A percentile compares a stretch with the other conserved stretches of the same genome.
phyloP scores from a whole-genome alignment of 2,113 vertebrate genomes.

The Lethenteron reissneri region DNA sequence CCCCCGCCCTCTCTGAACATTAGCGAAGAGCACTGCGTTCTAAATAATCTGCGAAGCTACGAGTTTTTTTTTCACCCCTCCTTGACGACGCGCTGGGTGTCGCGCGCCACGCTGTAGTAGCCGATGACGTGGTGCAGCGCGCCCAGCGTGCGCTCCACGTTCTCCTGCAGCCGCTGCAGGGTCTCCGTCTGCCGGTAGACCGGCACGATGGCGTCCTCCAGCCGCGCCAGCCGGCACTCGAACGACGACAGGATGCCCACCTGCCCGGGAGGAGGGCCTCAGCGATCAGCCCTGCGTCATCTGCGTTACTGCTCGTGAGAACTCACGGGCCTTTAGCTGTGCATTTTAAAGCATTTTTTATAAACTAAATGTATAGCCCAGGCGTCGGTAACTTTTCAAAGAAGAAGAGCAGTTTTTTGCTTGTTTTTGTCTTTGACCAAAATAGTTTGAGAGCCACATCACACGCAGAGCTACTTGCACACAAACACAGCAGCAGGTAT shows the following conservation, averaged over 20 bases:
- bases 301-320: not conserved
- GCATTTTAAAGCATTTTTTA: not conserved
- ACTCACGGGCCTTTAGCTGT: not conserved
- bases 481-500: no score
- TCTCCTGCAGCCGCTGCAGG: constrained; percentile 84
- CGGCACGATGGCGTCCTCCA: constrained; percentile 94
- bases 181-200: constrained; percentile 95
- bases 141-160: constrained; percentile 71
- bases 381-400: not conserved
- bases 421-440: not conserved
- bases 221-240: constrained; percentile 83
- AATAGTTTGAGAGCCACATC: not conserved
- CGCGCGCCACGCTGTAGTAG: constrained; percentile 87
- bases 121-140: constrained; percentile 90
- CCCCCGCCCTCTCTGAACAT: no score
- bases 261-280: constrained; percentile 17
- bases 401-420: not conserved
- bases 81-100: constrained; percentile 70
- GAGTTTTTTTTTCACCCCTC: constrained; percentile 44
- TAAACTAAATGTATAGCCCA: not conserved
- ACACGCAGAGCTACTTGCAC: no score
- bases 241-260: constrained; percentile 91
- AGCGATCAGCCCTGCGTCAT: not conserved
- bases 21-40: no score
- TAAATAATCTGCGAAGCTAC: no score